These are phyloP conservation scores for Cynopterus sphinx DNA, from an alignment of 2,797 vertebrate species.

Conservation along the genomic window DNA sequence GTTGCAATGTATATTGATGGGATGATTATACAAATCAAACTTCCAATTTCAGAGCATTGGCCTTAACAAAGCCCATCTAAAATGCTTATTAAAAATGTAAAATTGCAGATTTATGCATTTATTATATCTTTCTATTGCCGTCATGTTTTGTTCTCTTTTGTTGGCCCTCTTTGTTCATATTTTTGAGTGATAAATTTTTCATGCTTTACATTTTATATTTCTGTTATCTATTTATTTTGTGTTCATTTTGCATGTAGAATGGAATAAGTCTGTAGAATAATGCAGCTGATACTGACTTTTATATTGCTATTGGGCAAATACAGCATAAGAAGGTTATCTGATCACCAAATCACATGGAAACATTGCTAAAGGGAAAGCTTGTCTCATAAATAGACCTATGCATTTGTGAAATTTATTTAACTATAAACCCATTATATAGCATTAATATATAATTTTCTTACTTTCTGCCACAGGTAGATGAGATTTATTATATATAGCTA, in stretches of 20 bases:
- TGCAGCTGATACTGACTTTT: constrained; percentile 82
- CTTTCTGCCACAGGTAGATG: constrained; percentile 77
- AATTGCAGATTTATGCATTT: constrained; percentile 67
- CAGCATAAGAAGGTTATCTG: constrained; percentile 82
- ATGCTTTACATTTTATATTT: constrained; percentile 84
- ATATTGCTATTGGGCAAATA: constrained; percentile 83
- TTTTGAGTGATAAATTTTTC: constrained; percentile 82
- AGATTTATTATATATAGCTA: constrained; percentile 78
- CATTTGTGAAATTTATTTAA: constrained; percentile 84
- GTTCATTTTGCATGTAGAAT: constrained; percentile 82
- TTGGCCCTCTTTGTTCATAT: constrained; percentile 78
- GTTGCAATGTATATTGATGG: constrained; percentile 60
- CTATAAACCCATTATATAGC: constrained; percentile 81
- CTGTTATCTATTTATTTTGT: constrained; percentile 84
- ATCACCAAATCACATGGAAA: constrained; percentile 83
- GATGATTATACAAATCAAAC: constrained; percentile 62
- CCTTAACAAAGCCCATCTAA: constrained; percentile 72
- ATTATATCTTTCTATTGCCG: constrained; percentile 66
- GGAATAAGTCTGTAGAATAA: constrained; percentile 82
- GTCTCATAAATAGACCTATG: constrained; percentile 78
- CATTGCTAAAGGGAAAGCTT: constrained; percentile 80
- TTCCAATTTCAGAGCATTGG: neutral
- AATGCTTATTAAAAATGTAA: constrained; percentile 69
- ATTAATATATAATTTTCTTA: constrained; percentile 81
- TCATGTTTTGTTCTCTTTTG: constrained; percentile 78